A percentile compares a stretch with the other conserved stretches of the same genome.
Conservation (phyloP, 1,140 invertebrate species). For the Coenobita brevimanus region DNA sequence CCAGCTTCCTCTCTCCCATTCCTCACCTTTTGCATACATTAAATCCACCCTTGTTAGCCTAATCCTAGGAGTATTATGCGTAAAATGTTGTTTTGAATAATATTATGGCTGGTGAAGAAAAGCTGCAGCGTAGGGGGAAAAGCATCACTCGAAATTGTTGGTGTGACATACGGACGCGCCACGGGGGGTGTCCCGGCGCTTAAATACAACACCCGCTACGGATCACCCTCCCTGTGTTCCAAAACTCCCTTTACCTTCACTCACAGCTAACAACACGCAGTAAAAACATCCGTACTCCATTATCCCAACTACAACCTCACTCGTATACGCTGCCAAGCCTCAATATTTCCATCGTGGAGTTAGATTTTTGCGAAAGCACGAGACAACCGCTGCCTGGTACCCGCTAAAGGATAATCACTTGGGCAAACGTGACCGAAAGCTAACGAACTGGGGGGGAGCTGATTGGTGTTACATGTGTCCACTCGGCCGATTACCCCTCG, state of each 20-base stretch:
- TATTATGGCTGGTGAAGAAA: too few relatives aligned
- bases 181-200: slow-evolving; percentile 28
- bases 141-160: neutral
- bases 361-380: too few relatives aligned
- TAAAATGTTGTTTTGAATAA: too few relatives aligned
- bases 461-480: slow-evolving; percentile 59
- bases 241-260: neutral
- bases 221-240: neutral
- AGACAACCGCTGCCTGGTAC: too few relatives aligned
- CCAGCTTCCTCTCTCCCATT: too few relatives aligned
- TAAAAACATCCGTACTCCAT: neutral
- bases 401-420: neutral
- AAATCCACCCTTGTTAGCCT: too few relatives aligned
- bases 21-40: too few relatives aligned
- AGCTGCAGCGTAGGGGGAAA: neutral
- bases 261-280: neutral
- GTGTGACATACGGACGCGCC: slow-evolving; percentile 43
- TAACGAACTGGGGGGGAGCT: slow-evolving; percentile 12
- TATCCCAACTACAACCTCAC: too few relatives aligned
- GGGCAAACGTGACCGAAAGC: slow-evolving; percentile 8
- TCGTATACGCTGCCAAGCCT: too few relatives aligned
- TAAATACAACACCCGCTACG: slow-evolving; percentile 10
- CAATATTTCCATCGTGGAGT: too few relatives aligned
- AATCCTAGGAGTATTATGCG: too few relatives aligned
- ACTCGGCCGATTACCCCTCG: slow-evolving; percentile 45